Evolutionary conservation across 2,888 invertebrate species (phyloP).

Genomic region (Aphodius granarius): DNA sequence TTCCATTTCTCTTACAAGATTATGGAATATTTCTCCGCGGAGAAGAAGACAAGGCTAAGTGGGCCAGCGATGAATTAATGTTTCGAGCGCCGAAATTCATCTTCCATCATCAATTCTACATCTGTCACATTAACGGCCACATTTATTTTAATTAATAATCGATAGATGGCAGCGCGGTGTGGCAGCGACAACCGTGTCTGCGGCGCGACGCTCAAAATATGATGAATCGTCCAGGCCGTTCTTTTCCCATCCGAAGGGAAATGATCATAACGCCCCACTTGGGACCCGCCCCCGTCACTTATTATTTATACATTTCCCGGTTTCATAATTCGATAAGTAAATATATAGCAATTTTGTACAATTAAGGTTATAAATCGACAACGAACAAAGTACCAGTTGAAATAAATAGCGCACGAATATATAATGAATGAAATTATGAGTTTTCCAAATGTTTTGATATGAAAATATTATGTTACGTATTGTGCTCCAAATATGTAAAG

Average conservation of each 20-base stretch:
- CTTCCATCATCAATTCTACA: slow-evolving; percentile 1
- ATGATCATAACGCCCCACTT: neutral
- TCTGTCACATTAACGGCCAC: slow-evolving; percentile 2
- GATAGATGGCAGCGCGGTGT: neutral
- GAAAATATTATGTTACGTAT: no score
- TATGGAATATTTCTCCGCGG: neutral
- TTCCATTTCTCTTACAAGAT: no score
- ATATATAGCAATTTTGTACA: no score
- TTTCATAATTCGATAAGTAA: neutral
- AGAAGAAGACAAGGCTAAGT: neutral
- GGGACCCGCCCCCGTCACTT: neutral
- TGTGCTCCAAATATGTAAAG: no score
- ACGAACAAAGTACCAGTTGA: no score
- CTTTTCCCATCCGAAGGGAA: neutral
- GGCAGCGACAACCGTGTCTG: neutral
- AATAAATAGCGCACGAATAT: no score
- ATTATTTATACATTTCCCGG: neutral
- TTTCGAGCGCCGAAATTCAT: neutral
- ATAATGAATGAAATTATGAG: no score
- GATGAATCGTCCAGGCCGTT: neutral
- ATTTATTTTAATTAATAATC: slow-evolving; percentile 5
- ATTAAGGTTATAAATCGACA: no score
- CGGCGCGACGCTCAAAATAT: neutral
- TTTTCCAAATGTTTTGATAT: no score
- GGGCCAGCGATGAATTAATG: neutral